These are phyloP conservation scores for Drosophila pegasa DNA, from an alignment of 2,888 invertebrate species.

Conservation along the genomic window DNA sequence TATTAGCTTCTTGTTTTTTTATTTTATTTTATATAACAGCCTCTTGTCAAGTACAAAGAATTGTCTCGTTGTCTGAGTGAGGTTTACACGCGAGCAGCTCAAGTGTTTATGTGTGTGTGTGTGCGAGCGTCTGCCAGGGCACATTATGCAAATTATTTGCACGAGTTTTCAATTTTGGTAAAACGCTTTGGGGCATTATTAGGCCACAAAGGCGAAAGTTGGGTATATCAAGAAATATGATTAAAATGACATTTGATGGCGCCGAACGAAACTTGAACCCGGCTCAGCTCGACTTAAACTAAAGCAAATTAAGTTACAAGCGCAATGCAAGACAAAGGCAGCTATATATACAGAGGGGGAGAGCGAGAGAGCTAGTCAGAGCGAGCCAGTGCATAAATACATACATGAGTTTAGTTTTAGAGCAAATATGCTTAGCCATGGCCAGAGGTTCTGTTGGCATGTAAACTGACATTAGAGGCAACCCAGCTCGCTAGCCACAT, in stretches of 20 bases:
- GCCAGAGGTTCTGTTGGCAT: conserved; percentile 31
- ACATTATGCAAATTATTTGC: conserved; percentile 79
- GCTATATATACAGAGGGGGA: not conserved
- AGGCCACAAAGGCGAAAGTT: conserved; percentile 61
- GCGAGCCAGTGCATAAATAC: conserved; percentile 14
- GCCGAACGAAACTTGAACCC: conserved; percentile 37
- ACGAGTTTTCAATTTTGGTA: conserved; percentile 77
- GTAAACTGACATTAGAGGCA: conserved; percentile 41
- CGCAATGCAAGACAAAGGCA: not conserved
- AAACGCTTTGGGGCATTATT: conserved; percentile 75
- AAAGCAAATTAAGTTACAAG: conserved; percentile 63
- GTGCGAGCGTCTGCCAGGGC: conserved; percentile 21
- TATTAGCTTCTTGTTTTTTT: conserved; percentile 3
- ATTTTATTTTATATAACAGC: conserved; percentile 10
- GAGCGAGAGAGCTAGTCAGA: not conserved
- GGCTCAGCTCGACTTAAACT: conserved; percentile 47
- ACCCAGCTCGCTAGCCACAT: conserved; percentile 36
- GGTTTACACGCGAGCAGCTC: conserved; percentile 31
- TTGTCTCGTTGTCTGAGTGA: conserved; percentile 45
- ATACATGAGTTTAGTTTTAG: conserved; percentile 19
- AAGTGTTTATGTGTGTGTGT: conserved; percentile 16
- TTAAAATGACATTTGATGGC: conserved; percentile 72
- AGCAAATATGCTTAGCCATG: conserved; percentile 61
- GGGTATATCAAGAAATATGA: conserved; percentile 65
- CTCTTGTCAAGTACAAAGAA: conserved; percentile 56